A percentile compares a stretch with the other conserved stretches of the same genome.
Evolutionary conservation across 2,113 vertebrate species (phyloP).

Genomic region (Lampris megalopsis): DNA sequence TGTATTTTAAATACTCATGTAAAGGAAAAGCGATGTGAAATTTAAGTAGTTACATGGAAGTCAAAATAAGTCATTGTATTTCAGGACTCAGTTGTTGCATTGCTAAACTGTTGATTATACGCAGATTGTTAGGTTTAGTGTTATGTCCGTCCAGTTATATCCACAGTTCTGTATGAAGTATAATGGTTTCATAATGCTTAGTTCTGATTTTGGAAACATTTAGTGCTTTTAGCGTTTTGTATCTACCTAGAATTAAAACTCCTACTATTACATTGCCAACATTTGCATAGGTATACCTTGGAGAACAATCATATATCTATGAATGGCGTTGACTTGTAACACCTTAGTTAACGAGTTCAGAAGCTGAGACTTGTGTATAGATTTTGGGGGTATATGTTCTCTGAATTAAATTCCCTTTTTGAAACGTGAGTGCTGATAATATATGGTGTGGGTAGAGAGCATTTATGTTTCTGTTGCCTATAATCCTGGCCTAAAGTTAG

Average conservation of each 20-base stretch:
- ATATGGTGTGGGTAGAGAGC: background rate
- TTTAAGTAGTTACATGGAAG: background rate
- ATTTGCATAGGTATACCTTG: background rate
- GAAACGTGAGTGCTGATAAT: too few relatives aligned
- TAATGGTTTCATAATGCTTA: too few relatives aligned
- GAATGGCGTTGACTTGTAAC: background rate
- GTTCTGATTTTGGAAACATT: background rate
- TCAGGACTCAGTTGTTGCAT: too few relatives aligned
- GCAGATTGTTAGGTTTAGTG: too few relatives aligned
- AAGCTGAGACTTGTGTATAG: background rate
- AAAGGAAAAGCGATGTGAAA: background rate
- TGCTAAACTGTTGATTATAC: too few relatives aligned
- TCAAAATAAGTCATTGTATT: too few relatives aligned
- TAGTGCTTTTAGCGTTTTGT: too few relatives aligned
- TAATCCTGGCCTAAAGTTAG: background rate
- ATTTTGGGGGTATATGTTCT: background rate
- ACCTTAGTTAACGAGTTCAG: constrained; percentile 14
- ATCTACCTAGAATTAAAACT: background rate
- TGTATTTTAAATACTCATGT: too few relatives aligned
- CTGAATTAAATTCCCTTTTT: background rate
- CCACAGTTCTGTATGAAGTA: too few relatives aligned
- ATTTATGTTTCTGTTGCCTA: background rate
- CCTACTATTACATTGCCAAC: background rate
- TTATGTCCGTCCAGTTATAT: too few relatives aligned
- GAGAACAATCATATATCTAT: background rate